Conservation (phyloP, 2,888 invertebrate species). For the Hypsopygia costalis region DNA sequence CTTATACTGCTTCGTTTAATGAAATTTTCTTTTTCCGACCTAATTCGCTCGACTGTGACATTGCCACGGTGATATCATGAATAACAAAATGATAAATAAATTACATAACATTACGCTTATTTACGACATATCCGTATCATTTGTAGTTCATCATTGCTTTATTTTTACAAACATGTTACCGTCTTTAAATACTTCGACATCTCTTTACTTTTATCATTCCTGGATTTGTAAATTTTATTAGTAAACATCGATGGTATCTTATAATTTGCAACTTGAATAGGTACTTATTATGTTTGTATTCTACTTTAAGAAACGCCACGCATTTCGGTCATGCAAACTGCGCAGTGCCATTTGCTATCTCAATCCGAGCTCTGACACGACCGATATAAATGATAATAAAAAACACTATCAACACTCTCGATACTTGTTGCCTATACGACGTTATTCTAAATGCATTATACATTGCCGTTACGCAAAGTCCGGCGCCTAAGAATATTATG, state of each 20-base stretch:
- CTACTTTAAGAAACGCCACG: constrained; percentile 35
- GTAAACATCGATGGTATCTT: constrained; percentile 13
- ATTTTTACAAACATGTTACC: too few relatives aligned
- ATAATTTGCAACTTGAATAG: neutral
- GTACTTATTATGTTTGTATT: neutral
- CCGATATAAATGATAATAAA: constrained; percentile 66
- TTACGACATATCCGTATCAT: neutral
- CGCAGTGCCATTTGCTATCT: constrained; percentile 66
- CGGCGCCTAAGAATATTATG: constrained; percentile 11
- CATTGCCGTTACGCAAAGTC: constrained; percentile 32
- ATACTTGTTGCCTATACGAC: constrained; percentile 27
- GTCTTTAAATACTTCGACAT: too few relatives aligned
- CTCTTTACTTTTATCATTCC: neutral
- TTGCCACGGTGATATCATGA: too few relatives aligned
- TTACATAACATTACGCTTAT: neutral
- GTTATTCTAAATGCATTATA: constrained; percentile 21
- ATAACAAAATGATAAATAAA: neutral
- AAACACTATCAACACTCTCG: constrained; percentile 38
- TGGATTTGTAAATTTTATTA: neutral
- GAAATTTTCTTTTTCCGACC: too few relatives aligned
- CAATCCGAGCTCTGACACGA: constrained; percentile 50
- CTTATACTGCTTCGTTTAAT: too few relatives aligned
- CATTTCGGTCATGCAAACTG: constrained; percentile 48
- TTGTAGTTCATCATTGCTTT: too few relatives aligned
- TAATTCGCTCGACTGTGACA: too few relatives aligned